These are phyloP conservation scores for Notocelia uddmanniana DNA, from an alignment of 2,888 invertebrate species.

Conservation along the genomic window DNA sequence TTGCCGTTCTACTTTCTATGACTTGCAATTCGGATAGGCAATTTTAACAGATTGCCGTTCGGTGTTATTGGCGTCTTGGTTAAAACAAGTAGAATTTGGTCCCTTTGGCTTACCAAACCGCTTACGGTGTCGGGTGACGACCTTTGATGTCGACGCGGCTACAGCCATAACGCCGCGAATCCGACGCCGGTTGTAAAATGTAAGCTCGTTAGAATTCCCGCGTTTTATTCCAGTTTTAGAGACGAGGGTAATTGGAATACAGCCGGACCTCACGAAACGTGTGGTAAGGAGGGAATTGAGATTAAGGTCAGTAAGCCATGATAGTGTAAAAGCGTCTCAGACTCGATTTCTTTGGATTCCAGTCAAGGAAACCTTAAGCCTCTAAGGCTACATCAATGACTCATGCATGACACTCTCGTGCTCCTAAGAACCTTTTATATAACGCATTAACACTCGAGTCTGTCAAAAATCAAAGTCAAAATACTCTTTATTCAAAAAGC, in stretches of 20 bases:
- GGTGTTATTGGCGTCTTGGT: background rate
- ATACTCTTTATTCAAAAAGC: too few species aligned
- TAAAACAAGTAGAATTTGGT: background rate
- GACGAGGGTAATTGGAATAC: slow-evolving; percentile 23
- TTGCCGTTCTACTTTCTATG: background rate
- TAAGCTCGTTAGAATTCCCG: slow-evolving; percentile 43
- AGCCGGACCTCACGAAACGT: slow-evolving; percentile 4
- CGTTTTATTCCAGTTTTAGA: slow-evolving; percentile 29
- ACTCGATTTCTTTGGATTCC: background rate
- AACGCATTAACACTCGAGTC: too few species aligned
- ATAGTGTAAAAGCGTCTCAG: background rate
- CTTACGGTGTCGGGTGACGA: slow-evolving; percentile 55
- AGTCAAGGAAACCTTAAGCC: too few species aligned
- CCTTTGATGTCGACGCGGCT: slow-evolving; percentile 58
- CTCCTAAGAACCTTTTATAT: too few species aligned
- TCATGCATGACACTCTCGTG: too few species aligned
- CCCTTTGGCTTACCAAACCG: too few species aligned
- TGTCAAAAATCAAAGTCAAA: too few species aligned
- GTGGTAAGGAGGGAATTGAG: background rate
- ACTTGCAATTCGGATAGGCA: background rate
- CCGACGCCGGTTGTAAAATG: slow-evolving; percentile 41
- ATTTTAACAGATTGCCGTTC: slow-evolving; percentile 1
- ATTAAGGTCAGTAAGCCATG: background rate
- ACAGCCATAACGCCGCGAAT: slow-evolving; percentile 45
- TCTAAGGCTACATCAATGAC: too few species aligned